phyloP scores from a whole-genome alignment of 1,140 invertebrate genomes.

The Musca vetustissima region DNA sequence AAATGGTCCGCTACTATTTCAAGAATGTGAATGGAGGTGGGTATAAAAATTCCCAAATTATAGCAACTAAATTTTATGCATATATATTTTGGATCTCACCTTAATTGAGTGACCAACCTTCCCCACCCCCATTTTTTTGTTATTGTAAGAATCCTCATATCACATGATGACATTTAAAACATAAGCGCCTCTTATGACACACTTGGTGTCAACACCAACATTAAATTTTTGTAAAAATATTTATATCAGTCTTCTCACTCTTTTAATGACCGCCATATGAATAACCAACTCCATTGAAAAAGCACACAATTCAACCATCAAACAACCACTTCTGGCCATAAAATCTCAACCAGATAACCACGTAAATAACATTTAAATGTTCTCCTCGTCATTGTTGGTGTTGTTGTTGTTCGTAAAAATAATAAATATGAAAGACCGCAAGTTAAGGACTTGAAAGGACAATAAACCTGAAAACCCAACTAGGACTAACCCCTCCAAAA shows the following conservation, averaged over 20 bases:
- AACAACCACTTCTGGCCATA: no score
- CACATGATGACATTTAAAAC: background rate
- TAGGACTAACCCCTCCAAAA: background rate
- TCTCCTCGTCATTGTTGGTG: background rate
- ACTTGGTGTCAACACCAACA: constrained; percentile 23
- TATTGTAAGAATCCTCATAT: no score
- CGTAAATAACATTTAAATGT: constrained; percentile 18
- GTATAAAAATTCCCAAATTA: no score
- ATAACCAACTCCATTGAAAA: background rate
- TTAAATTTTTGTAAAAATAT: background rate
- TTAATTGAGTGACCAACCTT: no score
- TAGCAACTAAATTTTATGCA: no score
- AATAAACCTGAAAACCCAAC: background rate
- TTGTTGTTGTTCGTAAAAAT: no score
- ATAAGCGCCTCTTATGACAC: constrained; percentile 10
- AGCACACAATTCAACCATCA: background rate
- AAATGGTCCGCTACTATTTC: no score
- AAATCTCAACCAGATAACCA: background rate
- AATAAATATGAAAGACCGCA: no score
- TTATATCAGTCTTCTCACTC: background rate
- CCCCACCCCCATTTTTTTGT: no score
- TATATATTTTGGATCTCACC: no score
- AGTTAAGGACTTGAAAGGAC: constrained; percentile 3
- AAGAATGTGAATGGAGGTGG: no score
- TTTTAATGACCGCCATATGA: no score